phyloP scores from a whole-genome alignment of 2,797 vertebrate genomes.

The Peromyscus attwateri region DNA sequence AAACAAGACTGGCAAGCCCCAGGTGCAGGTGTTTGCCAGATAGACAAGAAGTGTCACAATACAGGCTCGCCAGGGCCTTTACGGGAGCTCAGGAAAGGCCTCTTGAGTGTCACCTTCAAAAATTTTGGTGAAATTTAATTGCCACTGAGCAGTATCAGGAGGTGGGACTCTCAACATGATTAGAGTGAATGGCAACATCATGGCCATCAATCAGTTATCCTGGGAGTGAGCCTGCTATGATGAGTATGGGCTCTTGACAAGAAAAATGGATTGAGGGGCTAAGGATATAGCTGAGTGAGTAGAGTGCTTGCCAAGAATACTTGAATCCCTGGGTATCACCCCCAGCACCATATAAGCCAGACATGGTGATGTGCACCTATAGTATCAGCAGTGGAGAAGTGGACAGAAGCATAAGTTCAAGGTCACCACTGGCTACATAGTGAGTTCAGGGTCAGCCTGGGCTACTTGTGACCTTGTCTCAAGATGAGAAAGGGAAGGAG shows the following conservation, averaged over 20 bases:
- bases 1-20: neutral
- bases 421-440: neutral
- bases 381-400: neutral
- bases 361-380: too few species aligned
- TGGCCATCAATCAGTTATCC: neutral
- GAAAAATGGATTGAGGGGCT: too few species aligned
- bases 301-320: neutral
- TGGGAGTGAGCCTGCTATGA: neutral
- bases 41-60: neutral
- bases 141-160: too few species aligned
- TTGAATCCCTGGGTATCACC: too few species aligned
- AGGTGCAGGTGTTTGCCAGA: neutral
- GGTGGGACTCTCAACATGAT: neutral
- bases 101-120: neutral
- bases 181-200: neutral
- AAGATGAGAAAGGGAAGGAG: neutral
- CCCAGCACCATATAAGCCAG: neutral
- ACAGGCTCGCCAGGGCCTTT: neutral
- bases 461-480: neutral
- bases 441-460: neutral
- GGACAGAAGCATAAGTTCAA: neutral
- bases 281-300: too few species aligned
- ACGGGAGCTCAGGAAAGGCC: neutral
- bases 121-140: neutral
- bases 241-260: neutral